Conservation (phyloP, 1,140 invertebrate genomes). For the Coptotermes formosanus region DNA sequence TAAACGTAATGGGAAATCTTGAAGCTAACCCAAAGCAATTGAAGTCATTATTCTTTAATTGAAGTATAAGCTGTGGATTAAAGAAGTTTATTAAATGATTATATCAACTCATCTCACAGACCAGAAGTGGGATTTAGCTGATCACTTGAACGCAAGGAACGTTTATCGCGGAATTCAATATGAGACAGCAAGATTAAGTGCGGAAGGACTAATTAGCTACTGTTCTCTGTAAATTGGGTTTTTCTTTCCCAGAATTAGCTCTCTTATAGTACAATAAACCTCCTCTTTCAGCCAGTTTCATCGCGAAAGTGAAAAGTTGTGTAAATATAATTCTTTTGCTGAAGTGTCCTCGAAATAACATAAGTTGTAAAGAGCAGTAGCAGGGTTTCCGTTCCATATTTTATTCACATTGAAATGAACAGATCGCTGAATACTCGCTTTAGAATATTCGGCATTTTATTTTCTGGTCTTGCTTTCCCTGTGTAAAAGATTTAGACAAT, state of each 20-base stretch:
- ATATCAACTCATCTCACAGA: background rate
- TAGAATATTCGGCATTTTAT: no score
- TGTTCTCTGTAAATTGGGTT: background rate
- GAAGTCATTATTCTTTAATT: background rate
- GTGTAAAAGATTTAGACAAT: no score
- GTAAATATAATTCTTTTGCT: no score
- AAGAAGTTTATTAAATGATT: background rate
- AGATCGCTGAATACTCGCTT: no score
- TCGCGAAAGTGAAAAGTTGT: no score
- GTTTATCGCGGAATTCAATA: background rate
- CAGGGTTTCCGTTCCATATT: no score
- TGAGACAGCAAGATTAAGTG: background rate
- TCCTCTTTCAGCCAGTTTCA: no score
- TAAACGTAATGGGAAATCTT: background rate
- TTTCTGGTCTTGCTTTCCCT: no score
- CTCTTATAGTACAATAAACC: no score
- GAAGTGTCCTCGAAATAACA: no score
- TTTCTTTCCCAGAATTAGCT: background rate
- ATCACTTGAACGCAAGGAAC: background rate
- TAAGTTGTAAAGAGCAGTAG: no score
- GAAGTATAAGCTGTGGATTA: background rate
- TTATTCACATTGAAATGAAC: no score
- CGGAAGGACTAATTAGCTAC: background rate
- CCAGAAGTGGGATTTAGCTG: background rate
- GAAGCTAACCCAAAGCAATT: background rate